phyloP scores from a whole-genome alignment of 2,888 invertebrate genomes.

The Ophioninae sp. region DNA sequence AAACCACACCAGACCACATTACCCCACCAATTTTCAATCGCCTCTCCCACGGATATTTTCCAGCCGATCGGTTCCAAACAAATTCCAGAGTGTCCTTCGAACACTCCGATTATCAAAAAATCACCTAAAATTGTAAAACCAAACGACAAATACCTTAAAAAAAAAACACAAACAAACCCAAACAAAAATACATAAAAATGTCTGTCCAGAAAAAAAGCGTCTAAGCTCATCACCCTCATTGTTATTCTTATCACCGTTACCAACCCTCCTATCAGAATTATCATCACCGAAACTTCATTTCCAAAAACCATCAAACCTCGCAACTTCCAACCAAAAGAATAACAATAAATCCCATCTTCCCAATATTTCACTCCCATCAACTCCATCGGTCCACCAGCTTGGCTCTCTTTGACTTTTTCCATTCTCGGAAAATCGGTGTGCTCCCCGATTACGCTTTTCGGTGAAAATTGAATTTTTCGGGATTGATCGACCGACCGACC shows the following conservation, averaged over 20 bases:
- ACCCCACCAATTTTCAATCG: not conserved
- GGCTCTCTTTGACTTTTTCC: not conserved
- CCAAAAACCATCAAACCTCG: too few relatives aligned
- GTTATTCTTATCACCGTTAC: too few relatives aligned
- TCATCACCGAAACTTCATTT: too few relatives aligned
- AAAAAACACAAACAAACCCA: not conserved
- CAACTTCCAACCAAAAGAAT: too few relatives aligned
- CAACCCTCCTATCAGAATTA: too few relatives aligned
- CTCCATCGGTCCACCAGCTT: not conserved
- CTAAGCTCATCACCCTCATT: too few relatives aligned
- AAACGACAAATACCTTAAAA: not conserved
- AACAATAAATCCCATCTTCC: too few relatives aligned
- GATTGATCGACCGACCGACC: not conserved
- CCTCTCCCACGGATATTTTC: not conserved
- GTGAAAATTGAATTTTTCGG: not conserved
- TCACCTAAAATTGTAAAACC: not conserved
- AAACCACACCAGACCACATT: not conserved
- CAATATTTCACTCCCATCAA: not conserved
- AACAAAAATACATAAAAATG: not conserved
- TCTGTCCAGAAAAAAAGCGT: not conserved
- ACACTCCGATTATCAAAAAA: not conserved
- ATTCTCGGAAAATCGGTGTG: not conserved
- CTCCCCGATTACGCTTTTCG: not conserved
- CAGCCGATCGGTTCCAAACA: not conserved
- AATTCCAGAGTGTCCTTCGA: not conserved